Percentiles rank a stretch among this genome's conserved stretches.
These are phyloP conservation scores for Alsophila aescularia DNA, from an alignment of 2,888 invertebrate species.

Conservation along the genomic window DNA sequence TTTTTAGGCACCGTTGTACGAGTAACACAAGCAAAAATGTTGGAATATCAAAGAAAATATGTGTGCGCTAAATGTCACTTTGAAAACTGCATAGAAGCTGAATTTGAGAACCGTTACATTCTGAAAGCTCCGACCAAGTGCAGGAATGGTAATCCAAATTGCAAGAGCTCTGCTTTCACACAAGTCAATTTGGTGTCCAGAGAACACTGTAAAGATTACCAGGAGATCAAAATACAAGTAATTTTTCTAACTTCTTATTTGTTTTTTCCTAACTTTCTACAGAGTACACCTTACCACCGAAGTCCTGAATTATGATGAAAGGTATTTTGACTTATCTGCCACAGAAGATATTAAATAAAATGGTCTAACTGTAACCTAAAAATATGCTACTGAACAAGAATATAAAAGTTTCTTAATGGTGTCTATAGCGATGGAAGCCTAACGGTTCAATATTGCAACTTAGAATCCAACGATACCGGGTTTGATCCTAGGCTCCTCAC, in stretches of 20 bases:
- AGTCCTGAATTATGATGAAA: too few species aligned
- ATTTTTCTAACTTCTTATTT: background rate
- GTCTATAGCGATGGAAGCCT: too few species aligned
- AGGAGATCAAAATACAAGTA: conserved; percentile 93
- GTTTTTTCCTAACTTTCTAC: background rate
- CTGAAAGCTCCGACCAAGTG: conserved; percentile 84
- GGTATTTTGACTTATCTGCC: too few species aligned
- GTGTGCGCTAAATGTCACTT: conserved; percentile 91
- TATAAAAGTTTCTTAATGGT: too few species aligned
- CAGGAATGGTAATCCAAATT: conserved; percentile 77
- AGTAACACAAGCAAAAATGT: conserved; percentile 89
- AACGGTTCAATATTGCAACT: too few species aligned
- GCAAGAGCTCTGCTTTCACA: conserved; percentile 83
- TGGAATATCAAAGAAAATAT: conserved; percentile 90
- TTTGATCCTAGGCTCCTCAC: too few species aligned
- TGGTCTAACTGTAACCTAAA: too few species aligned
- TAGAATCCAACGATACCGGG: too few species aligned
- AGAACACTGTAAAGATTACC: conserved; percentile 90
- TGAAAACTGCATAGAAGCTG: conserved; percentile 86
- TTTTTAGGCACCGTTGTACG: conserved; percentile 90
- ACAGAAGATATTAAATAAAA: too few species aligned
- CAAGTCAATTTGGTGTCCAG: conserved; percentile 83
- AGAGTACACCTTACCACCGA: too few species aligned
- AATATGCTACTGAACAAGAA: too few species aligned
- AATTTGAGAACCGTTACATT: conserved; percentile 87